These are phyloP conservation scores for Phrynocephalus vlangalii DNA, from an alignment of 2,797 vertebrate species.

Conservation along the genomic window DNA sequence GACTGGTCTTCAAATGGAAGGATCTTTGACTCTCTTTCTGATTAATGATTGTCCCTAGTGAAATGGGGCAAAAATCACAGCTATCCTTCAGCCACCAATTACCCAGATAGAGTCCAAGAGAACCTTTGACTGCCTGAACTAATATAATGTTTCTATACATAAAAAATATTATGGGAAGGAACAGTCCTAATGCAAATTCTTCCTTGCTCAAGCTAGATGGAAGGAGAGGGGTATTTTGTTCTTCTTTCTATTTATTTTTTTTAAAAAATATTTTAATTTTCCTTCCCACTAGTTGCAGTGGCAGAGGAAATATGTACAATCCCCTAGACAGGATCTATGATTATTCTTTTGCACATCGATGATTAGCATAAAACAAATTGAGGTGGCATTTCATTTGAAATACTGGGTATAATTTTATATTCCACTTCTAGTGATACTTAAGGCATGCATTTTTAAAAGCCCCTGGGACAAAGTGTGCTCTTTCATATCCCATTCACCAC, in stretches of 20 bases:
- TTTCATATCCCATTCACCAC: slow-evolving; percentile 7
- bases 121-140: no score
- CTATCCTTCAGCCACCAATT: no score
- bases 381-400: slow-evolving; percentile 1
- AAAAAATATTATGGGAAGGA: no score
- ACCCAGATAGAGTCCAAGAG: no score
- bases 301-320: neutral
- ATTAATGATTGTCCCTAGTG: no score
- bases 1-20: no score
- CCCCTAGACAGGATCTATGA: neutral
- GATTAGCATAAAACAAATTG: neutral
- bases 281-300: neutral
- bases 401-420: slow-evolving; percentile 5
- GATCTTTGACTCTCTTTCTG: no score
- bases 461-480: neutral
- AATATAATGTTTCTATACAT: no score
- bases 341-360: neutral
- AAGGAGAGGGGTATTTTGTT: neutral
- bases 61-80: no score
- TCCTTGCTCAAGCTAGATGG: neutral
- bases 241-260: neutral
- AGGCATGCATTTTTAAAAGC: slow-evolving; percentile 1
- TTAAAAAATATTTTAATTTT: neutral
- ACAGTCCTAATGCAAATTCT: no score
- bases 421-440: neutral